Conservation (phyloP, 2,113 vertebrate genomes). For the Papio anubis region DNA sequence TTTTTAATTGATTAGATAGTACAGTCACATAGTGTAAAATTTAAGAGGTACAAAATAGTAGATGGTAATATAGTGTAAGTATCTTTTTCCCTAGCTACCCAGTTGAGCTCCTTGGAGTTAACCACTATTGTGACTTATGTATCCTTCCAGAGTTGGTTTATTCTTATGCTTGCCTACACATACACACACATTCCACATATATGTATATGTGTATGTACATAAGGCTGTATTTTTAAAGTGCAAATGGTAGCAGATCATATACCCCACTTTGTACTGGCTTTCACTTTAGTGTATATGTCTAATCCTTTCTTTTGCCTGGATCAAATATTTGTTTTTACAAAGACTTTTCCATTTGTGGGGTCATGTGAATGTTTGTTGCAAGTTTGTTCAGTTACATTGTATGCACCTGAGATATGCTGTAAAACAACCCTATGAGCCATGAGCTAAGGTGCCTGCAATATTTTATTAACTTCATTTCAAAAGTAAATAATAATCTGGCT, state of each 20-base stretch:
- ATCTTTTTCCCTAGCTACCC: not conserved
- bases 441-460: not conserved
- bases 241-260: not conserved
- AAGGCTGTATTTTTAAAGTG: not conserved
- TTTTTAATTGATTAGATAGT: not conserved
- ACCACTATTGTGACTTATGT: not conserved
- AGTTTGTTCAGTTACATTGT: slow-evolving; percentile 31
- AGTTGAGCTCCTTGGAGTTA: not conserved
- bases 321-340: slow-evolving; percentile 46
- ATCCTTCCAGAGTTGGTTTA: not conserved
- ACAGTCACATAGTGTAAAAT: not conserved
- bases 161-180: not conserved
- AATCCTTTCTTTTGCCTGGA: not conserved
- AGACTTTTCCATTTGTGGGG: slow-evolving; percentile 19
- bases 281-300: not conserved
- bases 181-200: not conserved
- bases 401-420: slow-evolving; percentile 32
- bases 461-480: slow-evolving; percentile 60
- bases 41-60: not conserved
- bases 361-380: not conserved
- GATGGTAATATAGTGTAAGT: not conserved
- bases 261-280: not conserved
- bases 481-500: slow-evolving; percentile 50
- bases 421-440: slow-evolving; percentile 23
- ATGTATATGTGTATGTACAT: not conserved